These are phyloP conservation scores for Rhincodon typus DNA, from an alignment of 2,797 vertebrate species.

Conservation along the genomic window DNA sequence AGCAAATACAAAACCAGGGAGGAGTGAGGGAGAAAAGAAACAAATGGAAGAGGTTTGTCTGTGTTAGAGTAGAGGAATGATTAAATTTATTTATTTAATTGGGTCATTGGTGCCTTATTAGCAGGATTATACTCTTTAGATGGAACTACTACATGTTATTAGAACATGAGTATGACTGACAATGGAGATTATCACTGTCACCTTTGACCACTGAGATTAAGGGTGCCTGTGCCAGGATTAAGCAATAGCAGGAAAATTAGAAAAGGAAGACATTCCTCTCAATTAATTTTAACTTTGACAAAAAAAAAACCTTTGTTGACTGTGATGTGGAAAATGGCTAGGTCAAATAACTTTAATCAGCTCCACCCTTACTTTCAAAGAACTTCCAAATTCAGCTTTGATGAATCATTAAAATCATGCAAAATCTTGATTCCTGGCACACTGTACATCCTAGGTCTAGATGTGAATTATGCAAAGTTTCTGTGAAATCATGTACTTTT, in stretches of 20 bases:
- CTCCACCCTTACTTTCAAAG: not conserved
- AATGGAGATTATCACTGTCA: not conserved
- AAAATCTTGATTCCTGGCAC: not conserved
- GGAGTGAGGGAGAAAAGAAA: not conserved
- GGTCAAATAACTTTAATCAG: not conserved
- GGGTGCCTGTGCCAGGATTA: not conserved
- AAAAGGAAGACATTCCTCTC: not conserved
- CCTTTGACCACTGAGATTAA: not conserved
- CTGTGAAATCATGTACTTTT: not conserved
- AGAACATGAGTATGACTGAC: not conserved
- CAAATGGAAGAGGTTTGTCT: not conserved
- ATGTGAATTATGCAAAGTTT: slow-evolving; percentile 3
- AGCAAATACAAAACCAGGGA: not conserved
- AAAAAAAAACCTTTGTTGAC: not conserved
- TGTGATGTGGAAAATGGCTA: not conserved
- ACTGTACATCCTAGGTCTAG: not conserved
- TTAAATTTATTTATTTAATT: slow-evolving; percentile 20
- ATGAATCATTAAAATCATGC: not conserved
- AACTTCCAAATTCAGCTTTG: no score
- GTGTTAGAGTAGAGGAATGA: not conserved
- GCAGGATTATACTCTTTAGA: not conserved
- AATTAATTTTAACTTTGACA: not conserved
- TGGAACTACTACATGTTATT: not conserved
- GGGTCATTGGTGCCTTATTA: not conserved
- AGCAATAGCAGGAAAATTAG: not conserved